phyloP scores from a whole-genome alignment of 2,113 vertebrate genomes.

The Pomatorhinus ruficollis region DNA sequence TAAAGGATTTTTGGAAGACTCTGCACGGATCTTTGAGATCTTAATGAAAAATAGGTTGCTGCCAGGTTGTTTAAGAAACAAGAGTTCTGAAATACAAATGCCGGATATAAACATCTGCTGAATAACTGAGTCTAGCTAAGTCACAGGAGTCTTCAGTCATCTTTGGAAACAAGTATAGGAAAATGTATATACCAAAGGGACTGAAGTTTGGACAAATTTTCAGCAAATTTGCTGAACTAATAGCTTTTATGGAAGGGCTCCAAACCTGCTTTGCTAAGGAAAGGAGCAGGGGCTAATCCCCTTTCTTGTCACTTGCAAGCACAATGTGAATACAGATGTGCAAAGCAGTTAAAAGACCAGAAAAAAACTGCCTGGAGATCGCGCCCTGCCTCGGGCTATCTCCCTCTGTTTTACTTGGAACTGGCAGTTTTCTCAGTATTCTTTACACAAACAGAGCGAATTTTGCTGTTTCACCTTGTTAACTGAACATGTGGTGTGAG shows the following conservation, averaged over 20 bases:
- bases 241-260: conserved; percentile 66
- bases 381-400: not conserved
- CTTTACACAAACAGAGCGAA: conserved; percentile 24
- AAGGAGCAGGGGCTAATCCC: not conserved
- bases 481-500: conserved; percentile 52
- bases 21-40: not conserved
- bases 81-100: not conserved
- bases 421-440: conserved; percentile 39
- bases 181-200: conserved; percentile 25
- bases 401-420: conserved; percentile 52
- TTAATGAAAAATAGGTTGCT: not conserved
- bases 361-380: not conserved
- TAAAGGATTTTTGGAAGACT: not conserved
- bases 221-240: conserved; percentile 54
- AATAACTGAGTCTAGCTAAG: not conserved
- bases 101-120: not conserved
- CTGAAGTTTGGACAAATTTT: conserved; percentile 35
- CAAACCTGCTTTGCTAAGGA: not conserved
- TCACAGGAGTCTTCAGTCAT: not conserved
- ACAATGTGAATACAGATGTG: conserved; percentile 54
- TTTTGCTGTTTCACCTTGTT: conserved; percentile 66
- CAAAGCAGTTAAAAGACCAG: conserved; percentile 52
- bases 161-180: conserved; percentile 7
- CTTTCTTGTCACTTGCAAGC: not conserved
- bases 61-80: not conserved